Conservation (phyloP, 2,888 invertebrate genomes). For the Oxycera nigricornis region DNA sequence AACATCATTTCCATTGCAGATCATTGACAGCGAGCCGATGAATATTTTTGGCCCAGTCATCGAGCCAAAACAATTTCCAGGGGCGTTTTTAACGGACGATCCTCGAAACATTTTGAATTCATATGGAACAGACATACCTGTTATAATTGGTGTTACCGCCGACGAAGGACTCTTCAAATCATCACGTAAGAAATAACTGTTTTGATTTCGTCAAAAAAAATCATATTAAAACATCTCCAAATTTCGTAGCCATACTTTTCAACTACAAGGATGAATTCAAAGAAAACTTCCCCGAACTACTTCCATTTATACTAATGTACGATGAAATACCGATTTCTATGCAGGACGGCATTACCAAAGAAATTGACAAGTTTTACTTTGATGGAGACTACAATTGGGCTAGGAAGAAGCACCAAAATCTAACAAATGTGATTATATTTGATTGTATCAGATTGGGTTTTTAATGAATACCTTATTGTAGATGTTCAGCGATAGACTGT, state of each 20-base stretch:
- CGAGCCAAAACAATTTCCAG: background rate
- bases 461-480: background rate
- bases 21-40: slow-evolving; percentile 13
- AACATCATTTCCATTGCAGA: background rate
- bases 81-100: background rate
- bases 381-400: background rate
- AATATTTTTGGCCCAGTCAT: slow-evolving; percentile 9
- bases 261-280: background rate
- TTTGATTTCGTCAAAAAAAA: background rate
- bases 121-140: background rate
- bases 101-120: background rate
- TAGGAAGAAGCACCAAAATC: slow-evolving; percentile 6
- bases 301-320: slow-evolving; percentile 8
- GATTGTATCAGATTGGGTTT: background rate
- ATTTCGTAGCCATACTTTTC: background rate
- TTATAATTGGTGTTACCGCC: slow-evolving; percentile 28
- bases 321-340: background rate
- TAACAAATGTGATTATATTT: slow-evolving; percentile 4
- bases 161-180: slow-evolving; percentile 33
- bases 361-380: slow-evolving; percentile 9
- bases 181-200: background rate
- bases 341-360: background rate
- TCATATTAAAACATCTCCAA: background rate
- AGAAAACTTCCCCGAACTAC: slow-evolving; percentile 1
- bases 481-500: slow-evolving; percentile 15